Percentiles rank a stretch among this genome's conserved stretches.
Conservation (phyloP, 1,140 invertebrate species). For the Mycetomoellerius zeteki region DNA sequence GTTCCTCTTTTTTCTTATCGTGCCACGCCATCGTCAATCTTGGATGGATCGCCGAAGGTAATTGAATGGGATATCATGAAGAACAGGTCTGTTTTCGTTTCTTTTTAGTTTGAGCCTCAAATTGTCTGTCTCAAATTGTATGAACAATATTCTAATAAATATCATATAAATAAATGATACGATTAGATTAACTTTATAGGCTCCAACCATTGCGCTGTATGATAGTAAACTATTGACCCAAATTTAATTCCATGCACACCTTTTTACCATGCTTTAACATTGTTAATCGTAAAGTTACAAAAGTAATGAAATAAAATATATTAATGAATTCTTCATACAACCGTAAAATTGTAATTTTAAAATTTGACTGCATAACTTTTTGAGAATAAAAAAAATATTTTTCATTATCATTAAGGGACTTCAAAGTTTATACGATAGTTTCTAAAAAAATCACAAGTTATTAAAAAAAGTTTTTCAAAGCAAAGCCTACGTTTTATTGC, state of each 20-base stretch:
- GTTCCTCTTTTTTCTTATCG: constrained; percentile 58
- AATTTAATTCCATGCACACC: background rate
- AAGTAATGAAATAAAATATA: background rate
- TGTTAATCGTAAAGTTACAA: background rate
- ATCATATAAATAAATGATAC: background rate
- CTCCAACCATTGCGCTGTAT: background rate
- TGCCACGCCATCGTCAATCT: constrained; percentile 59
- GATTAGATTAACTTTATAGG: background rate
- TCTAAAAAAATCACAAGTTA: background rate
- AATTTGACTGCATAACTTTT: background rate
- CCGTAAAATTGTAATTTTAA: background rate
- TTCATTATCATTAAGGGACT: background rate
- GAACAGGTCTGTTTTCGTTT: background rate
- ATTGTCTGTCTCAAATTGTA: constrained; percentile 34
- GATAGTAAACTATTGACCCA: background rate
- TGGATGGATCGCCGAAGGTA: constrained; percentile 60
- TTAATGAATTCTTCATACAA: background rate
- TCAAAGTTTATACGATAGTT: background rate
- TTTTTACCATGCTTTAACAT: background rate
- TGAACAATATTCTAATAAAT: constrained; percentile 21
- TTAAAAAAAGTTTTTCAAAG: background rate
- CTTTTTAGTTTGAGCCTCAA: constrained; percentile 44
- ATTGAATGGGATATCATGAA: constrained; percentile 49
- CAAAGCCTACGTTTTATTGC: background rate
- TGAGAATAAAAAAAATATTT: background rate